phyloP scores from a whole-genome alignment of 2,797 vertebrate genomes.

The Acanthiza pusilla region DNA sequence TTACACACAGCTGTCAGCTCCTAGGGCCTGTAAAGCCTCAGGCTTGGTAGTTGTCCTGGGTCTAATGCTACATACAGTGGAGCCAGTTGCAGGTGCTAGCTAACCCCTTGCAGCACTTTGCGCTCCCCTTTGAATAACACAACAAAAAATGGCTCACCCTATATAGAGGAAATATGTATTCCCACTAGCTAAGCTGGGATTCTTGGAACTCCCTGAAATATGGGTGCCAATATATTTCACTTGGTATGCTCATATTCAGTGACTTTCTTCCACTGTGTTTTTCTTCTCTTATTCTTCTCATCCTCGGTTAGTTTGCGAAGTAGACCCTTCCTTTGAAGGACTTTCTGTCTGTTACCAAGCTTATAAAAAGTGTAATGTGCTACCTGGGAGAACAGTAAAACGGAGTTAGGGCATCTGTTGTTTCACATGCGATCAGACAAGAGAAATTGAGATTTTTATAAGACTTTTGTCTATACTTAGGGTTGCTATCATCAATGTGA shows the following conservation, averaged over 20 bases:
- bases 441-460: neutral
- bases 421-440: neutral
- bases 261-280: neutral
- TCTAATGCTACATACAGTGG: neutral
- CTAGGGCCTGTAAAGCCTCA: neutral
- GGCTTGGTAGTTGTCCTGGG: neutral
- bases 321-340: neutral
- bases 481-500: neutral
- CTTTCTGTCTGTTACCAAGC: neutral
- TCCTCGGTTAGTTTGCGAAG: neutral
- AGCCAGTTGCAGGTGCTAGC: neutral
- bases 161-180: neutral
- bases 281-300: neutral
- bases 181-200: neutral
- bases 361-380: neutral
- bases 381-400: neutral
- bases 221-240: neutral
- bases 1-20: neutral
- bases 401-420: neutral
- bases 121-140: neutral
- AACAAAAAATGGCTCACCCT: neutral
- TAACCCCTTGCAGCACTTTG: neutral
- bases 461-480: neutral
- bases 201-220: neutral
- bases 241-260: neutral